Base-by-base conservation (phyloP, 2,888 invertebrate genomes). In the Amblyjoppa fuscipennis region DNA sequence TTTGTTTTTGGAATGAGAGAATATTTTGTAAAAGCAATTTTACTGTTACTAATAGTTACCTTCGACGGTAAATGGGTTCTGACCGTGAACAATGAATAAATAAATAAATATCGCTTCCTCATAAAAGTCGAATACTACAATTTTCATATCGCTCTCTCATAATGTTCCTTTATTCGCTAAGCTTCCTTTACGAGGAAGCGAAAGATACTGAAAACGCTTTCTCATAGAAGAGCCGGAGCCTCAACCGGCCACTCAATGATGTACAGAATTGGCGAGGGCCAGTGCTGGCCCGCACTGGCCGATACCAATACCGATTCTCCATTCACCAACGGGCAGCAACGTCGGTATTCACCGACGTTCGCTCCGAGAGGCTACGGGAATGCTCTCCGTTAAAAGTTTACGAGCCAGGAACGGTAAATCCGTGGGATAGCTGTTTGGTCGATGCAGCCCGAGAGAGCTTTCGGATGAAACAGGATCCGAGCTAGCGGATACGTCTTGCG, bases 361-460 rank as follows among this genome's bases (percentile, higher is more conserved):
- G 25, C 20, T 25, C 25, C 25, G 56, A 9, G 25, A 20, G 7
- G 56, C 6, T 59, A 11, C 11, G 59, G 45, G 45, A 59, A 25
- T 59, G 59, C 59, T 28, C 28, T 59, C 25, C 11, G 11, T 59
- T 59, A 61, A 61, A 61, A 61, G 31, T 31, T 13, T 31, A 59
- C 59, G 59, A 20, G 3, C 20, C 28, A 9, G 13, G 28, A 25
- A 59, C 59, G 25, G 11, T 25, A 20, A 25, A 59, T 25, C 11
- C 11, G 28, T 28, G 25, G 2, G 59, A 9, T 5, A 9, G 25
- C 59, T 28, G 28, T 59, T 59, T 7, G 34, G 16, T 28, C 28
- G 34, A 61, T 45, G 74, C 45, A 31, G 31, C 25, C 11, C 6
- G 64, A 49, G 34, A 75, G 34, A 75, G 61, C 64, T 75, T 69